These are phyloP conservation scores for Yponomeuta sedellus DNA, from an alignment of 2,888 invertebrate genomes.

Conservation along the genomic window DNA sequence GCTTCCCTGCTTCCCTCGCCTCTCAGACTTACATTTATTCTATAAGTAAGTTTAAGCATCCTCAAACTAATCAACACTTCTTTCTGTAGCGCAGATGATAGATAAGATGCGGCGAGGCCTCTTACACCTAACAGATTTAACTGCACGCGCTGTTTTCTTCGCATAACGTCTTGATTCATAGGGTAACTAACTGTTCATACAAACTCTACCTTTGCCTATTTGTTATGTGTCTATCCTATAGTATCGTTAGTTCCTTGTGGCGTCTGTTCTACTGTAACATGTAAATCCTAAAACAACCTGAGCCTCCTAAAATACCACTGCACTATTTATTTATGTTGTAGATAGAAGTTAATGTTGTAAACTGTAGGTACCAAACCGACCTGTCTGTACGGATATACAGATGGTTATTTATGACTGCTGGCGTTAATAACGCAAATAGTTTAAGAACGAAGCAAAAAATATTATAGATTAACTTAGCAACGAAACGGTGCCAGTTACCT, in stretches of 20 bases:
- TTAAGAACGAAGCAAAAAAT: background rate
- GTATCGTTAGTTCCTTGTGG: background rate
- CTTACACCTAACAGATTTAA: background rate
- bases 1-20: constrained; percentile 36
- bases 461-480: background rate
- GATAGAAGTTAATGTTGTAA: constrained; percentile 2
- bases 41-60: constrained; percentile 2
- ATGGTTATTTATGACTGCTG: constrained; percentile 1
- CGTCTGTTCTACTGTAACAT: background rate
- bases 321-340: constrained; percentile 11
- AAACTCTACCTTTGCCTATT: background rate
- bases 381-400: background rate
- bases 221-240: background rate
- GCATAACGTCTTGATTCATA: background rate
- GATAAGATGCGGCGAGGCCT: background rate
- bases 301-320: constrained; percentile 5
- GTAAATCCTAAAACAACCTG: background rate
- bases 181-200: background rate
- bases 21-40: constrained; percentile 1
- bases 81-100: constrained; percentile 1
- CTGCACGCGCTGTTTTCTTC: background rate
- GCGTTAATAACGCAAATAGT: background rate
- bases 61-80: constrained; percentile 1
- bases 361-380: background rate
- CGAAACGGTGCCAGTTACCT: background rate